A percentile compares a stretch with the other conserved stretches of the same genome.
Conservation (phyloP, 2,797 vertebrate genomes). For the Chelmon rostratus region DNA sequence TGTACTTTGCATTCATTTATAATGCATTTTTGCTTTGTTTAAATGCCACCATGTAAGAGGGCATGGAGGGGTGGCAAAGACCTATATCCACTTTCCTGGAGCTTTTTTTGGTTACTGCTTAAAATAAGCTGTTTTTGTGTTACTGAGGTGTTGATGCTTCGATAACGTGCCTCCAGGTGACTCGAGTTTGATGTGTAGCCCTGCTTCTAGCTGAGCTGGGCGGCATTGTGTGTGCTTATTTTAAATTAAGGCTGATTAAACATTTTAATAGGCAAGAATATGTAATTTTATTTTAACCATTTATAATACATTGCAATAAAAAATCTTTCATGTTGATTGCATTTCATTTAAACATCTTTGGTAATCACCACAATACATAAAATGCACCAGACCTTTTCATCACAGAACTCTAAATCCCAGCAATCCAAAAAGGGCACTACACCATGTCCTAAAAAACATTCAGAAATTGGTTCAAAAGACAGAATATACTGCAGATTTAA, state of each 20-base stretch:
- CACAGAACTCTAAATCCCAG: conserved; percentile 16
- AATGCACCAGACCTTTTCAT: background rate
- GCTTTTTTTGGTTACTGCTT: conserved; percentile 50
- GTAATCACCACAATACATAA: conserved; percentile 9
- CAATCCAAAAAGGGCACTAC: background rate
- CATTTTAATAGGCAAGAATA: conserved; percentile 55
- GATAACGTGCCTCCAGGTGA: conserved; percentile 56
- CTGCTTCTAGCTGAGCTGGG: conserved; percentile 53
- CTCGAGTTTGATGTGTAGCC: conserved; percentile 46
- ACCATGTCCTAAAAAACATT: conserved; percentile 8
- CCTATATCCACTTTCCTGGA: conserved; percentile 32
- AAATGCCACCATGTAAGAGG: conserved; percentile 44
- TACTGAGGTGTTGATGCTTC: conserved; percentile 55
- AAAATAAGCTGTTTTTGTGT: conserved; percentile 54
- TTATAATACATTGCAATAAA: conserved; percentile 35
- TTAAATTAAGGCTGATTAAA: conserved; percentile 76
- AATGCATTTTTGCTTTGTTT: conserved; percentile 53
- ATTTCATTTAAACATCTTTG: conserved; percentile 34
- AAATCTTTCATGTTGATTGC: conserved; percentile 6
- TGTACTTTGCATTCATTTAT: conserved; percentile 54
- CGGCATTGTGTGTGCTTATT: conserved; percentile 61
- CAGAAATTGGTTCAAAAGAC: conserved; percentile 26
- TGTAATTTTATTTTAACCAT: conserved; percentile 66
- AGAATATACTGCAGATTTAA: conserved; percentile 12
- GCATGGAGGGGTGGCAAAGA: conserved; percentile 27